Evolutionary conservation across 2,113 vertebrate species (phyloP).

Genomic region (Onychorhynchus coronatus): DNA sequence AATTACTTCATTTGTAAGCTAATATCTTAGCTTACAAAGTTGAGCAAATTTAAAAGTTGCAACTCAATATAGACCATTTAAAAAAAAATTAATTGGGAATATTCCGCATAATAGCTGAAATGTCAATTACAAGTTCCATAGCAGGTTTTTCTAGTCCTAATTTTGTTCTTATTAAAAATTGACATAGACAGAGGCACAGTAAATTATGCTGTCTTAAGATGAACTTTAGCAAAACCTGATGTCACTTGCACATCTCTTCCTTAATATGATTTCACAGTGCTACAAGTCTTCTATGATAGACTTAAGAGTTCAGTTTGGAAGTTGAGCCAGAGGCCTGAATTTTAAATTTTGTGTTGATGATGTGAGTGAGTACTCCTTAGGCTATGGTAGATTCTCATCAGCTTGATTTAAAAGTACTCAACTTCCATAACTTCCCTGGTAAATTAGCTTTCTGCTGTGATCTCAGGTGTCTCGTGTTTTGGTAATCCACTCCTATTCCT

Average conservation of each 20-base stretch:
- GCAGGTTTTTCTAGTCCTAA: not conserved
- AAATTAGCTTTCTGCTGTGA: not conserved
- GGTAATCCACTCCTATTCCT: not conserved
- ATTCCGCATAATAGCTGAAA: not conserved
- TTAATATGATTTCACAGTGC: not conserved
- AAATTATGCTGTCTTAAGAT: not conserved
- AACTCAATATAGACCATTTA: not conserved
- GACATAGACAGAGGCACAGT: rapidly evolving
- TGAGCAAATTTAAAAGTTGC: not conserved
- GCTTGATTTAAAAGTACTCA: not conserved
- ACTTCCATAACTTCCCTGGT: not conserved
- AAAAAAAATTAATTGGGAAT: not conserved
- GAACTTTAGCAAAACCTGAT: not conserved
- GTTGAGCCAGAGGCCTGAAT: not conserved
- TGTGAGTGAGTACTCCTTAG: not conserved
- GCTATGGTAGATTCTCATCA: not conserved
- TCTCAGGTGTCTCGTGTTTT: not conserved
- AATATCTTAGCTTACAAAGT: not conserved
- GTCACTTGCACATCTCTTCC: not conserved
- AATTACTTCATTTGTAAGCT: not conserved
- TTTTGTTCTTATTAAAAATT: not conserved
- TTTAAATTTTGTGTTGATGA: not conserved
- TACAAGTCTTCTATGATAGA: not conserved
- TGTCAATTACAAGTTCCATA: not conserved
- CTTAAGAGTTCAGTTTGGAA: not conserved